Evolutionary conservation across 1,140 invertebrate genomes (phyloP).

Genomic region (Drosophila kurseongensis): DNA sequence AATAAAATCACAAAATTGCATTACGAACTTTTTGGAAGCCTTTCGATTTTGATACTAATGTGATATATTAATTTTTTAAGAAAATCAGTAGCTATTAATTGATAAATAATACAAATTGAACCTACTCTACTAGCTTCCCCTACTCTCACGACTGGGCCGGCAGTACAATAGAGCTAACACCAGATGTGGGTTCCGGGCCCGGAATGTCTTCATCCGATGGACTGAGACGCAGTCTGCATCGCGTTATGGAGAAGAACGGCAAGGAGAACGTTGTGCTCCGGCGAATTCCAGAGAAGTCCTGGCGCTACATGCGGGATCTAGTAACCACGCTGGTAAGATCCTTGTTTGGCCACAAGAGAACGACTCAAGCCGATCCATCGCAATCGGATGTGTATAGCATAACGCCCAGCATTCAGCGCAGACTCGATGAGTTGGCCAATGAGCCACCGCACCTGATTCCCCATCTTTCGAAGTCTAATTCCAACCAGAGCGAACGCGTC

Average conservation of each 20-base stretch:
- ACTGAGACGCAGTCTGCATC: conserved; percentile 56
- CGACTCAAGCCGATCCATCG: conserved; percentile 15
- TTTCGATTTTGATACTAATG: no score
- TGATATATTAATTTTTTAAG: no score
- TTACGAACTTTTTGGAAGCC: no score
- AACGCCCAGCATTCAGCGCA: conserved; percentile 70
- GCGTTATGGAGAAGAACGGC: conserved; percentile 81
- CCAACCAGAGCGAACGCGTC: conserved; percentile 47
- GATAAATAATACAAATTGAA: no score
- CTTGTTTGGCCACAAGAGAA: conserved; percentile 51
- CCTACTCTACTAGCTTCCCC: conserved; percentile 49
- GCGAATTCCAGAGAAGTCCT: conserved; percentile 85
- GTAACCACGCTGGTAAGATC: conserved; percentile 87
- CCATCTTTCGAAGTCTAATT: conserved; percentile 30
- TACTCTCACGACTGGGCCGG: conserved; percentile 77
- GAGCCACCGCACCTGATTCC: conserved; percentile 50
- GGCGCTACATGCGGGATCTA: conserved; percentile 87
- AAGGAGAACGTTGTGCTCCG: conserved; percentile 74
- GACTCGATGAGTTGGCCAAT: conserved; percentile 66
- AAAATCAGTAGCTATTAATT: no score
- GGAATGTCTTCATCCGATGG: conserved; percentile 31
- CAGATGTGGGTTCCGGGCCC: conserved; percentile 33
- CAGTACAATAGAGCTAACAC: conserved; percentile 75
- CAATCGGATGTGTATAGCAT: conserved; percentile 71
- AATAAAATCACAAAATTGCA: no score